Percentiles rank a stretch among this genome's conserved stretches.
phyloP scores from a whole-genome alignment of 2,113 vertebrate genomes.

The Falco punctatus region DNA sequence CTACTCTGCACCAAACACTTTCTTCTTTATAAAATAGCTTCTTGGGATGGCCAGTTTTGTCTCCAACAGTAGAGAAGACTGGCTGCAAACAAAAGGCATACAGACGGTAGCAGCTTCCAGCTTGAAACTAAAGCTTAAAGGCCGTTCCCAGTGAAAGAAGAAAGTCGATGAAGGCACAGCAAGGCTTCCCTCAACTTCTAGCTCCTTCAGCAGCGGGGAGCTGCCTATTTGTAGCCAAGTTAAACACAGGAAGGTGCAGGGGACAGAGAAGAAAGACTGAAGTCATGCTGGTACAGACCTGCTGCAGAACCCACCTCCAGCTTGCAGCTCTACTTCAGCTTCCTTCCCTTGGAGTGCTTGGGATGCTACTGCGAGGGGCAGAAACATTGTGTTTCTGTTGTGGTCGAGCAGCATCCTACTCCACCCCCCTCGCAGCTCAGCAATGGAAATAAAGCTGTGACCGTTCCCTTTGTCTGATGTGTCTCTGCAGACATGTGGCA shows the following conservation, averaged over 20 bases:
- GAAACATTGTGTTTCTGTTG: accelerated
- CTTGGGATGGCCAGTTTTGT: not conserved
- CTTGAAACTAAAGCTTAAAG: not conserved
- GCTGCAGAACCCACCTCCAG: not conserved
- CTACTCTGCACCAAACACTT: not conserved
- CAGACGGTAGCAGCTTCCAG: not conserved
- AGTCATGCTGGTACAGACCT: no score
- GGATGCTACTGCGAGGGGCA: not conserved
- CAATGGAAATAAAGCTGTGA: not conserved
- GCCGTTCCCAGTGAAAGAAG: not conserved
- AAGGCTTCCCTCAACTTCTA: not conserved
- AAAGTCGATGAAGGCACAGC: not conserved
- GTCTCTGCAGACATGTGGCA: conserved; percentile 86
- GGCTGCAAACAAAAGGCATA: not conserved
- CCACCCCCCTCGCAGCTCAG: accelerated
- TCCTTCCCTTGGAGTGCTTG: not conserved
- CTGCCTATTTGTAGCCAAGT: not conserved
- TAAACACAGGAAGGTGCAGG: not conserved
- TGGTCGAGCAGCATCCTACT: not conserved
- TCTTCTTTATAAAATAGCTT: not conserved
- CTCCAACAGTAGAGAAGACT: not conserved
- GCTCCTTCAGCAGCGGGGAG: not conserved
- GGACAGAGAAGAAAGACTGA: not conserved
- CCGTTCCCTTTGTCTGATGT: not conserved
- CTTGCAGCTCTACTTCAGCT: not conserved